phyloP scores from a whole-genome alignment of 2,888 invertebrate genomes.

The Apeira syringaria region DNA sequence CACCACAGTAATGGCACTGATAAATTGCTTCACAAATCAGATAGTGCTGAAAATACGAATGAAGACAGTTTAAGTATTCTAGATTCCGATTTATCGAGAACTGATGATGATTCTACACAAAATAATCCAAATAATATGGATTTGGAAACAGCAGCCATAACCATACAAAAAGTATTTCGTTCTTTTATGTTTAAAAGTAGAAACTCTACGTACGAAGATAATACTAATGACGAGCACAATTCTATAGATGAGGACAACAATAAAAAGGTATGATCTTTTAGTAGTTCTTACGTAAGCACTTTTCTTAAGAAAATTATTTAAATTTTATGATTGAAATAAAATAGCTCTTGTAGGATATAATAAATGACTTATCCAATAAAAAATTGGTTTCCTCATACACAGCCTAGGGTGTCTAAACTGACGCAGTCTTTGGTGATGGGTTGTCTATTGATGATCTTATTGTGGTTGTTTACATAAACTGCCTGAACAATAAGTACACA shows the following conservation, averaged over 20 bases:
- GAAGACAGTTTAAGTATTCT: conserved; percentile 24
- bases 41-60: conserved; percentile 26
- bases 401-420: too few species aligned
- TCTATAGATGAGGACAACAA: conserved; percentile 49
- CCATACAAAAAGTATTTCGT: conserved; percentile 84
- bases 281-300: too few species aligned
- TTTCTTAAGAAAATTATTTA: too few species aligned
- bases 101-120: conserved; percentile 26
- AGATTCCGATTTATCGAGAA: conserved; percentile 25
- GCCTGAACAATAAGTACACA: too few species aligned
- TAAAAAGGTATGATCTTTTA: conserved; percentile 46
- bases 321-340: too few species aligned
- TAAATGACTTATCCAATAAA: too few species aligned
- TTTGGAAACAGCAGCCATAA: conserved; percentile 78
- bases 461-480: too few species aligned
- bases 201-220: conserved; percentile 68
- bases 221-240: conserved; percentile 51
- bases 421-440: too few species aligned
- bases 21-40: conserved; percentile 11
- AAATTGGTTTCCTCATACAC: too few species aligned
- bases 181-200: conserved; percentile 74
- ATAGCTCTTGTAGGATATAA: too few species aligned
- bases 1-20: conserved; percentile 10
- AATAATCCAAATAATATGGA: conserved; percentile 57
- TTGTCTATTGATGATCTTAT: too few species aligned